A percentile compares a stretch with the other conserved stretches of the same genome.
Conservation (phyloP, 2,888 invertebrate species). For the Leucoma salicis region DNA sequence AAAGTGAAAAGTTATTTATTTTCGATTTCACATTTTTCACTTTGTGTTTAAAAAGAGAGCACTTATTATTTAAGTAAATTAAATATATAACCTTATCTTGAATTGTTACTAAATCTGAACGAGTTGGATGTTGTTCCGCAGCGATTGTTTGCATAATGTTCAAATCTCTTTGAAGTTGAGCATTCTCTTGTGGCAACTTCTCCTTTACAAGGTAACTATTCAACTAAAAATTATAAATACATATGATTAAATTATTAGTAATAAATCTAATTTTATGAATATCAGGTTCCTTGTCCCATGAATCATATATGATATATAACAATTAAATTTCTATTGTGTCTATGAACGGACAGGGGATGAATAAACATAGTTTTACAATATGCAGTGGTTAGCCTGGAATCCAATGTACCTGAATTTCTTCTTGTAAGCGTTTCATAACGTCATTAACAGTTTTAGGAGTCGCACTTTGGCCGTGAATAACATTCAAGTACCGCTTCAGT, state of each 20-base stretch:
- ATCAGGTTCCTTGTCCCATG: no score
- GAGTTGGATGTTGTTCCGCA: conserved; percentile 84
- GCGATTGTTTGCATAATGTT: conserved; percentile 86
- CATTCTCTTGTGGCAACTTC: conserved; percentile 89
- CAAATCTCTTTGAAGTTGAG: conserved; percentile 83
- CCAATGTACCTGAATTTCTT: conserved; percentile 84
- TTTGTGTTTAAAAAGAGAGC: no score
- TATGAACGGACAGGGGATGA: no score
- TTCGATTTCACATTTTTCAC: no score
- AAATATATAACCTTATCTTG: conserved; percentile 81
- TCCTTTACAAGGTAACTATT: conserved; percentile 89
- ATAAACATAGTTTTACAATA: no score
- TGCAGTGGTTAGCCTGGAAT: no score
- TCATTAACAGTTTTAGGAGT: conserved; percentile 82
- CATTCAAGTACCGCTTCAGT: conserved; percentile 85
- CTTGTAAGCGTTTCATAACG: conserved; percentile 87
- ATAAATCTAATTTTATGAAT: no score
- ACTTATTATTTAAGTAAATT: no score
- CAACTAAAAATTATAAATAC: conserved; percentile 59
- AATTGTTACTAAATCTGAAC: conserved; percentile 84
- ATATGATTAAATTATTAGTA: no score
- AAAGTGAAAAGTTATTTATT: no score
- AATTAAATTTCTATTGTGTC: no score
- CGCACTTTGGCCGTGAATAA: conserved; percentile 75
- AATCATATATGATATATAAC: no score